Evolutionary conservation across 2,113 vertebrate species (phyloP).

Genomic region (Trematomus loennbergii): DNA sequence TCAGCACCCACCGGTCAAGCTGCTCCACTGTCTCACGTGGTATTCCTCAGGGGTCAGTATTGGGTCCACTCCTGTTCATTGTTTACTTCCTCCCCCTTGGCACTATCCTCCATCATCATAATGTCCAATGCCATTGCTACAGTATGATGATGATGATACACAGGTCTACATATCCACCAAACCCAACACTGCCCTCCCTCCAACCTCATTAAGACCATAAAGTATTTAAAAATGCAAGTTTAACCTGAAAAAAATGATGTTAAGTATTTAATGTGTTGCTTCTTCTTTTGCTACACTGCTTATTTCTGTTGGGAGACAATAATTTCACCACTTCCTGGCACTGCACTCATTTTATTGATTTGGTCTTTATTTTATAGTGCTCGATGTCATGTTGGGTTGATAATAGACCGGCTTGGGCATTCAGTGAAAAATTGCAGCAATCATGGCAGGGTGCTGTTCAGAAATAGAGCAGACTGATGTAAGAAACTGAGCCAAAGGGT

Average conservation of each 20-base stretch:
- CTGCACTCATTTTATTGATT: conserved; percentile 44
- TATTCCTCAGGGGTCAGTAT: too few relatives aligned
- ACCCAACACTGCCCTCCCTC: too few relatives aligned
- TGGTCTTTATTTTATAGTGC: conserved; percentile 32
- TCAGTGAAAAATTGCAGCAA: conserved; percentile 47
- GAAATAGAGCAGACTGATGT: conserved; percentile 42
- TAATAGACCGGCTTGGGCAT: conserved; percentile 29
- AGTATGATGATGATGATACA: too few relatives aligned
- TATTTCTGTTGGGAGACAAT: not conserved
- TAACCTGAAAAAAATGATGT: not conserved
- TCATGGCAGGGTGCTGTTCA: conserved; percentile 18
- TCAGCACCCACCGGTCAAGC: too few relatives aligned
- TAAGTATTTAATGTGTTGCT: not conserved
- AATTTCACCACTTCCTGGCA: conserved; percentile 23
- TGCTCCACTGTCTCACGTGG: too few relatives aligned
- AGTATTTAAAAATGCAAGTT: not conserved
- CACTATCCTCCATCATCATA: too few relatives aligned
- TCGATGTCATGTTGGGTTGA: conserved; percentile 25
- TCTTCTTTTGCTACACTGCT: not conserved
- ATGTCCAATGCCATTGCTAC: too few relatives aligned
- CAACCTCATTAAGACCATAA: not conserved
- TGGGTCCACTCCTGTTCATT: too few relatives aligned
- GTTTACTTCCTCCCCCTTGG: too few relatives aligned
- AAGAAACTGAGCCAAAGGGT: conserved; percentile 52
- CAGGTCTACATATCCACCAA: too few relatives aligned